Conservation (phyloP, 1,140 invertebrate species). For the Himalopsyche phryganea region DNA sequence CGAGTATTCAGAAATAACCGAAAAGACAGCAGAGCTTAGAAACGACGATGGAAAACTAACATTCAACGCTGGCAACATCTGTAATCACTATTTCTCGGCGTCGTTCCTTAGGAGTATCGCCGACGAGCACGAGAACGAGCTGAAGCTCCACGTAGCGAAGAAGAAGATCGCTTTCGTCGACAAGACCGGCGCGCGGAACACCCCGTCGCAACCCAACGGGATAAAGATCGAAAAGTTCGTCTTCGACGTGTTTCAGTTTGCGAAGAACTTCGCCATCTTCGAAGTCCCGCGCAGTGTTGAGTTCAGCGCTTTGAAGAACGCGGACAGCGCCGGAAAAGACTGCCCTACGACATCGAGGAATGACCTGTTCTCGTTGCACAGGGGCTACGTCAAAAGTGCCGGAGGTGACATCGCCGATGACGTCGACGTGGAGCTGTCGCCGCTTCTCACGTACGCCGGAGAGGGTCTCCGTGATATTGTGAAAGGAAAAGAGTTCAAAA, state of each 20-base stretch:
- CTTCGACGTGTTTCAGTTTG: slow-evolving; percentile 96
- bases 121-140: slow-evolving; percentile 60
- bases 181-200: slow-evolving; percentile 64
- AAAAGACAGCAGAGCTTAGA: slow-evolving; percentile 77
- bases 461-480: slow-evolving; percentile 72
- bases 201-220: slow-evolving; percentile 84
- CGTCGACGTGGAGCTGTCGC: slow-evolving; percentile 85
- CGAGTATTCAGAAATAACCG: slow-evolving; percentile 95
- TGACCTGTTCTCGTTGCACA: slow-evolving; percentile 79
- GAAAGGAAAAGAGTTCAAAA: slow-evolving; percentile 62
- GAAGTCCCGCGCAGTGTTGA: slow-evolving; percentile 90
- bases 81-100: slow-evolving; percentile 95
- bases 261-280: slow-evolving; percentile 88
- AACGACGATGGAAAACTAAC: slow-evolving; percentile 76
- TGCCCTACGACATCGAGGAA: slow-evolving; percentile 82
- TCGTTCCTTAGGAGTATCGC: slow-evolving; percentile 75
- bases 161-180: slow-evolving; percentile 95
- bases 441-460: slow-evolving; percentile 85
- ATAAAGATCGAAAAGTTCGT: slow-evolving; percentile 99
- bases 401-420: slow-evolving; percentile 73
- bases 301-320: slow-evolving; percentile 96
- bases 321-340: slow-evolving; percentile 81
- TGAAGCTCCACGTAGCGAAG: slow-evolving; percentile 93
- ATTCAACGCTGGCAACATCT: slow-evolving; percentile 96
- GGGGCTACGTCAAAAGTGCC: slow-evolving; percentile 76